Evolutionary conservation across 2,888 invertebrate genomes (phyloP).

Genomic region (Papilio gigon): DNA sequence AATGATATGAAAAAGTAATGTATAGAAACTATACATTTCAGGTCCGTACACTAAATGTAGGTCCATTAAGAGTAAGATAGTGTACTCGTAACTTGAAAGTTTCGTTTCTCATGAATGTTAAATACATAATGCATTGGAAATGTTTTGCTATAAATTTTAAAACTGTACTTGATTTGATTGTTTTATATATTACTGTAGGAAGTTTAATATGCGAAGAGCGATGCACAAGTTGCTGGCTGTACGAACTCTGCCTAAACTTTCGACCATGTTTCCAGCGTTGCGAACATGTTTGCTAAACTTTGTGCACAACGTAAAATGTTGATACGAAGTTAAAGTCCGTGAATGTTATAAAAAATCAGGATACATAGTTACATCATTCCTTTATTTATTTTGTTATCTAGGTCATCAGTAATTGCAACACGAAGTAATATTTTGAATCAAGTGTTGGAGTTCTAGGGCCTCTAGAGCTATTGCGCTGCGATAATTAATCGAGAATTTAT

Average conservation of each 20-base stretch:
- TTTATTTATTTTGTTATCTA: not conserved
- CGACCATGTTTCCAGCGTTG: conserved; percentile 12
- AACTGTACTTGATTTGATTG: not conserved
- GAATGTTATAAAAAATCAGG: not conserved
- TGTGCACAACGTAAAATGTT: not conserved
- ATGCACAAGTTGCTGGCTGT: conserved; percentile 18
- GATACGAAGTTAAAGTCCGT: not conserved
- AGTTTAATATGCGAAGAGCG: conserved; percentile 15
- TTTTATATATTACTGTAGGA: conserved; percentile 21
- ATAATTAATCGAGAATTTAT: too few relatives aligned
- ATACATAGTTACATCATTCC: too few relatives aligned
- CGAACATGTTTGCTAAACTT: conserved; percentile 30
- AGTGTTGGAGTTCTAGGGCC: too few relatives aligned
- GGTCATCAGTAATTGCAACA: not conserved
- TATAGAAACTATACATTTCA: too few relatives aligned
- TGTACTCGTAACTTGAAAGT: too few relatives aligned
- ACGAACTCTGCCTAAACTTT: conserved; percentile 28
- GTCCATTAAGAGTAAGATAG: too few relatives aligned
- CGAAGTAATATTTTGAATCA: too few relatives aligned
- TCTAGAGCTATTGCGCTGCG: too few relatives aligned
- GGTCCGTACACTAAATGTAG: too few relatives aligned
- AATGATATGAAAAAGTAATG: too few relatives aligned
- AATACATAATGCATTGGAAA: not conserved
- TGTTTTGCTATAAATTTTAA: conserved; percentile 27
- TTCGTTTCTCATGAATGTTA: not conserved